These are phyloP conservation scores for Protodeltote pygarga DNA, from an alignment of 2,888 invertebrate genomes.

Conservation along the genomic window DNA sequence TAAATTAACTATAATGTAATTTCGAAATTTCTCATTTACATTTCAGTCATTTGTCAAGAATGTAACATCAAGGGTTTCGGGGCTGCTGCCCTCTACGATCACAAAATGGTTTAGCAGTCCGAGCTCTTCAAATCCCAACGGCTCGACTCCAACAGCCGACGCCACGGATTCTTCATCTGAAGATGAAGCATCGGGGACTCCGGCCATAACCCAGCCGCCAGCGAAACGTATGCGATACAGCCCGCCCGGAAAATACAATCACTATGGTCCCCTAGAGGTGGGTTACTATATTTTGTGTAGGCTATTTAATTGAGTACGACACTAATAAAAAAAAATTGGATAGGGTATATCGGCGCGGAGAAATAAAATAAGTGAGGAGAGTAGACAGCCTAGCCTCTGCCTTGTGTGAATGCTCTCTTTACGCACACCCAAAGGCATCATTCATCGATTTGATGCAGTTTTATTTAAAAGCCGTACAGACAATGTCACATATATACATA, in stretches of 20 bases:
- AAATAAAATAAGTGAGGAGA: too few species aligned
- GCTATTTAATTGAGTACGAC: constrained; percentile 1
- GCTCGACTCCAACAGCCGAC: constrained; percentile 71
- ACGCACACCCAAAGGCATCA: too few species aligned
- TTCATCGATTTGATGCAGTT: too few species aligned
- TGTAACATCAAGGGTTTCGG: constrained; percentile 88
- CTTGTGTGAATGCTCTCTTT: too few species aligned
- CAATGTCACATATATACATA: too few species aligned
- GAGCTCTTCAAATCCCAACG: constrained; percentile 70
- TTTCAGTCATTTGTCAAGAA: constrained; percentile 91
- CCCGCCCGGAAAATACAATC: constrained; percentile 50
- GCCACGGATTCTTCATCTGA: constrained; percentile 76
- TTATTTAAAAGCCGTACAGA: too few species aligned
- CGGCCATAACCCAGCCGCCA: constrained; percentile 73
- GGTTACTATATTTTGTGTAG: constrained; percentile 29
- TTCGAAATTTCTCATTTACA: constrained; percentile 5
- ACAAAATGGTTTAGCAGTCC: constrained; percentile 84
- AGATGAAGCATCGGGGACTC: constrained; percentile 65
- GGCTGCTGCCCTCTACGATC: constrained; percentile 87
- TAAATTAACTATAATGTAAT: too few species aligned
- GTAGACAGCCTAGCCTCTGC: too few species aligned
- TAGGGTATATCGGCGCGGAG: too few species aligned
- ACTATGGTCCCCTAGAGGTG: constrained; percentile 59
- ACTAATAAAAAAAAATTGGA: background rate
- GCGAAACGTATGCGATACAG: constrained; percentile 72